Conservation (phyloP, 2,797 vertebrate genomes). For the Muraenolepis orangiensis region DNA sequence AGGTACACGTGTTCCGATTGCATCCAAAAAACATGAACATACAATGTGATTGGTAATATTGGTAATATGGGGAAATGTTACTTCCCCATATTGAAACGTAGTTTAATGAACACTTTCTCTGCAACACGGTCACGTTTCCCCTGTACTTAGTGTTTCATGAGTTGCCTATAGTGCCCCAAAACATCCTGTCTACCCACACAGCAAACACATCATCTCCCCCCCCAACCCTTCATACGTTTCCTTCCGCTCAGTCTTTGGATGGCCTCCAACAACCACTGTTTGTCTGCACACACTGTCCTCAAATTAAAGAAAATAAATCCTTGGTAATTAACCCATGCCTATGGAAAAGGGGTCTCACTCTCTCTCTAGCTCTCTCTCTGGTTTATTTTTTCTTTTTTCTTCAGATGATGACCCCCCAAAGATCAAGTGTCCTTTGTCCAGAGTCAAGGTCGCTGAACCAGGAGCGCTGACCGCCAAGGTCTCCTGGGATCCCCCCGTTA, state of each 20-base stretch:
- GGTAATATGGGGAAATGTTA: no score
- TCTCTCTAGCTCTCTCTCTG: constrained; percentile 15
- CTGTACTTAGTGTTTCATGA: constrained; percentile 19
- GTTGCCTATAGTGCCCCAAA: neutral
- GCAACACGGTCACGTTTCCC: neutral
- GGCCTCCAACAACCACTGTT: constrained; percentile 19
- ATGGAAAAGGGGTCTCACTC: neutral
- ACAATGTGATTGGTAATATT: no score
- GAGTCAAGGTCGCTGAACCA: constrained; percentile 86
- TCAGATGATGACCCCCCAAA: constrained; percentile 92
- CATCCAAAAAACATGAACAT: neutral
- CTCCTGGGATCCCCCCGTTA: constrained; percentile 85
- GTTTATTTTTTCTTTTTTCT: constrained; percentile 30
- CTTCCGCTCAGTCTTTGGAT: constrained; percentile 26
- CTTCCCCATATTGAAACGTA: neutral
- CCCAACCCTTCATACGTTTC: constrained; percentile 20
- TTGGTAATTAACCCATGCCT: neutral
- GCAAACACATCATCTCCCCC: constrained; percentile 21
- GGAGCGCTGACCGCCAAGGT: constrained; percentile 85
- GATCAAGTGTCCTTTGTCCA: constrained; percentile 88
- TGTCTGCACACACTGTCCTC: constrained; percentile 11
- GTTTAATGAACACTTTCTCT: constrained; percentile 31
- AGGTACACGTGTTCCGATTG: constrained; percentile 68
- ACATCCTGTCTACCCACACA: constrained; percentile 16
- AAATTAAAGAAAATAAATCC: neutral